Base-by-base conservation (phyloP, 2,888 invertebrate genomes). In the Diaperis boleti region DNA sequence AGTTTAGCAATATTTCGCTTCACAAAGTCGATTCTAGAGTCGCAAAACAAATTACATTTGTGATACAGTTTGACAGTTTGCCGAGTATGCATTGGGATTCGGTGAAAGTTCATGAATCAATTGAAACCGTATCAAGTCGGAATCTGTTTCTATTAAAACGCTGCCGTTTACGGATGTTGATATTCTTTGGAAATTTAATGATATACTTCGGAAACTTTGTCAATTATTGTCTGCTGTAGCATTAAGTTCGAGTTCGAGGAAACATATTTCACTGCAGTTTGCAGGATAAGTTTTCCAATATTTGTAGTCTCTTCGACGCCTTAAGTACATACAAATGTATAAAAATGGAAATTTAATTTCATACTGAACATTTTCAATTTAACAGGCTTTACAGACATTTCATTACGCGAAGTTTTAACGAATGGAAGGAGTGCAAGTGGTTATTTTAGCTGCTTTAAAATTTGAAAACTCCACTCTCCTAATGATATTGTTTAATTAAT, bases 21-120 rank as follows among this genome's bases (percentile, higher is more conserved):
- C 69, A 64, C 71, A 72, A 74, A 76, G 75, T 76, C 76, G 73
- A 76, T 77, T 76, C 69, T 70, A 66, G 69, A 72, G 72, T 75
- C 72, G 67, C 72, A 69, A 76, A 75, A 77, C 76, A 76, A 78
- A 78, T 77, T 76, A 77, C 75, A 70, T 76, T 74, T 75, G 72
- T 72, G 75, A 78, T 76, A 75, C 73, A 73, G 68, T 74, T 76
- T 74, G 77, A 77, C 77, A 78, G 75, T 76, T 76, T 69, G 65
- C 54, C 47, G 54, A 63, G 55, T 55, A 56, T 52, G 45, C 35
- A 42, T 13, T 37, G 29, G 39, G 45, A 49, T 59, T 60, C 14
- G 33, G 39, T 44, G 59, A 49, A 60, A 41, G 59, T 59, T 64
- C 54, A 63, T 54, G 54, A 61, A 45, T 54, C 44, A 35, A 52